Percentiles rank a stretch among this genome's conserved stretches.
These are phyloP conservation scores for Plestiodon gilberti DNA, from an alignment of 2,113 vertebrate species.

Conservation along the genomic window DNA sequence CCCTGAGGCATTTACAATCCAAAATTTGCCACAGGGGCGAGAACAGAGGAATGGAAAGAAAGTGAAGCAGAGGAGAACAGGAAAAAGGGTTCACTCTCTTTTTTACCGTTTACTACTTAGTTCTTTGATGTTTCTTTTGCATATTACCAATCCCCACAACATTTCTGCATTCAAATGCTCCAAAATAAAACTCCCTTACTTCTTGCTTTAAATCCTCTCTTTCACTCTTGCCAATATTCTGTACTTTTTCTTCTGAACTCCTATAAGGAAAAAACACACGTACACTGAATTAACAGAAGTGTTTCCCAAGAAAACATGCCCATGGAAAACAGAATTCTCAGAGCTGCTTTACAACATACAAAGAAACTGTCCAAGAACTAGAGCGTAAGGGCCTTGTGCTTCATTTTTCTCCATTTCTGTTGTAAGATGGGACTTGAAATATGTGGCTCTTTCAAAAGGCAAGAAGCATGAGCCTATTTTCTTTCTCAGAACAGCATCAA, in stretches of 20 bases:
- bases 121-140: not conserved
- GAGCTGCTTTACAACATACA: not conserved
- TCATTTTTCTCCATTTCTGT: not conserved
- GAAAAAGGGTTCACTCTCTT: no score
- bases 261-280: constrained; percentile 20
- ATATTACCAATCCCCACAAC: not conserved
- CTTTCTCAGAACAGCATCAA: not conserved
- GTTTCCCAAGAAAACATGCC: not conserved
- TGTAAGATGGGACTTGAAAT: not conserved
- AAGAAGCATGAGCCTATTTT: not conserved
- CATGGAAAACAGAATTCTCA: not conserved
- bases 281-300: not conserved
- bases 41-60: no score
- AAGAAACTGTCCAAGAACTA: not conserved
- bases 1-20: no score
- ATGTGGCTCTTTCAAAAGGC: not conserved
- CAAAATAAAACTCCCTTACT: constrained; percentile 55
- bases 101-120: not conserved
- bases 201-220: constrained; percentile 36
- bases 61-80: no score
- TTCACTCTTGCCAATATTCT: constrained; percentile 36
- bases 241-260: constrained; percentile 44
- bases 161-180: not conserved
- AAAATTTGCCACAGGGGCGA: no score
- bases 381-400: not conserved